Conservation (phyloP, 53 echinoderm and acorn worm genomes). For the Crossaster papposus region DNA sequence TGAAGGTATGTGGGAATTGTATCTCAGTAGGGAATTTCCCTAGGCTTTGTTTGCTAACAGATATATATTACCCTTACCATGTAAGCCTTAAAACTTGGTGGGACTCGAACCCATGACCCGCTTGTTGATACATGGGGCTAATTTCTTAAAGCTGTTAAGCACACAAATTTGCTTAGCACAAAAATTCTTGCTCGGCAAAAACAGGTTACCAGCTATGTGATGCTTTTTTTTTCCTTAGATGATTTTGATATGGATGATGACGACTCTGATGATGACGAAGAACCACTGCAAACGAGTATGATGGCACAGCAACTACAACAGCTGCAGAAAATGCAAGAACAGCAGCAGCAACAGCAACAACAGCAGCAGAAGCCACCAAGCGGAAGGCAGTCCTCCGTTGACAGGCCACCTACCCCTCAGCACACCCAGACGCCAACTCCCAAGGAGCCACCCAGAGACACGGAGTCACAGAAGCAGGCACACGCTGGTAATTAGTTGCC, state of each 20-base stretch:
- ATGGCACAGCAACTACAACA: constrained; percentile 81
- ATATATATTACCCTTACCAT: too few relatives aligned
- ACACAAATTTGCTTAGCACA: too few relatives aligned
- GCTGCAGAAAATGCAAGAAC: too few relatives aligned
- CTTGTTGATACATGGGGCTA: too few relatives aligned
- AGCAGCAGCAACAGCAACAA: constrained; percentile 77
- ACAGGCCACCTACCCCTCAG: constrained; percentile 15
- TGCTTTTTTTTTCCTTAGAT: constrained; percentile 6
- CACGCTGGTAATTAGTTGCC: constrained; percentile 18
- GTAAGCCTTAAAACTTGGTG: too few relatives aligned
- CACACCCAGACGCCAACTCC: neutral
- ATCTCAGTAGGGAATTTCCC: neutral
- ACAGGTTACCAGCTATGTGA: too few relatives aligned
- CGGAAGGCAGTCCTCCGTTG: constrained; percentile 44
- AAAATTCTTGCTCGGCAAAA: too few relatives aligned
- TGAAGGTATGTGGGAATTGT: neutral
- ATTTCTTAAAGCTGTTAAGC: too few relatives aligned
- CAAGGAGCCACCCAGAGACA: constrained; percentile 21
- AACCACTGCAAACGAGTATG: constrained; percentile 73
- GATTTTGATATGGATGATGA: constrained; percentile 64
- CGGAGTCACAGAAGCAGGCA: constrained; percentile 9
- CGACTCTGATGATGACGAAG: constrained; percentile 58
- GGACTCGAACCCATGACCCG: too few relatives aligned
- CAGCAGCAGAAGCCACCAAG: constrained; percentile 71
- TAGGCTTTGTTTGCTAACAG: too few relatives aligned